Base-by-base conservation (phyloP, 2,113 vertebrate genomes). In the Periophthalmus modestus region DNA sequence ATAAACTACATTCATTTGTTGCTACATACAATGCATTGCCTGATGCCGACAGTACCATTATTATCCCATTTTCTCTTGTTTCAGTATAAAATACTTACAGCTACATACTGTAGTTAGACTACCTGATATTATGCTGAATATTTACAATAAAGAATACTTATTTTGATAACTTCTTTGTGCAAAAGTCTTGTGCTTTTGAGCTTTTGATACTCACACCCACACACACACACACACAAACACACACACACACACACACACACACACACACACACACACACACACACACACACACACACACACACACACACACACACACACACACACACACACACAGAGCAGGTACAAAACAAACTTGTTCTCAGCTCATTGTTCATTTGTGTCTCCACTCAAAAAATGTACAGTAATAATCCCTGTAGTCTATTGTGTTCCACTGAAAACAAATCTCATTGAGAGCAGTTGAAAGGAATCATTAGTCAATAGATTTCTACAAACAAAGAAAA, bases 1-100 rank as follows among this genome's bases (percentile, higher is more conserved):
- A 74, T 85, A 80, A 71, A 87, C 82, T 90, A 91, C 82, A 89
- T 79, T 79, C 52, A 79, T 81, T 36, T 83, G 73, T 82, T 92
- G 92, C 92, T 93, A 92, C 92, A 93, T 91, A 91, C 82, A 85
- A 54, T 65, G 81, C 82, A 58, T 81, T 83, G 54, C 55, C 84
- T 71, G 7, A n/a, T 7, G 52, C 19, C 10, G n/a, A 80, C 73
- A 80, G 75, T 62, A 62, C 77, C 66, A 65, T 48, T 57, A 81
- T 83, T 80, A 83, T 72, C 77, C 79, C 52, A 66, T 62, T 72
- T 68, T 71, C 39, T 5, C 69, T 75, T 74, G 47, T 65, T 24
- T 23, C 73, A 2, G 33, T 88, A 91, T 39, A 91, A 91, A 90
- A 89, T 68, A 11, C 80, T 74, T 81, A 87, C 79, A 80, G 91